Base-by-base conservation (phyloP, 30 jellyfish, hydroid and myxozoan genomes). In the Cassiopea andromeda region DNA sequence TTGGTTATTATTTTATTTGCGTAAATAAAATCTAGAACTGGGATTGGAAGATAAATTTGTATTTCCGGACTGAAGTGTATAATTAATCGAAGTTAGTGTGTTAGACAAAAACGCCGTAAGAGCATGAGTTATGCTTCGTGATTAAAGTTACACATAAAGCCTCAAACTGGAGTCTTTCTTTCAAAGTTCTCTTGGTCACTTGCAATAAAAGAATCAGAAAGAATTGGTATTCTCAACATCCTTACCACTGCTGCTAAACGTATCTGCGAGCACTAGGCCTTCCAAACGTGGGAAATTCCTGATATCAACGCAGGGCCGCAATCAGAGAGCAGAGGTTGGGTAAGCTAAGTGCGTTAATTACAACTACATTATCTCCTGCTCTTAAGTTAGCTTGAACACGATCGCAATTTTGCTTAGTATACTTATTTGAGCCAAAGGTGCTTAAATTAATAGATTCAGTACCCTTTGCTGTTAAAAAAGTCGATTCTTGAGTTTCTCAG, bases 391-490 rank as follows among this genome's bases (percentile, higher is more conserved):
- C 9, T 7, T 15, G 46, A 60, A 88, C 85, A 10, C 78, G 76
- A 4, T 88, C 86, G 54, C 90, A 77, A 18, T 69, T 46, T 45
- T 78, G 81, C 58, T 80, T 88, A 6, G 17, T 49, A 48, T 44
- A 88, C 85, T 69, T 78, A n/a, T 77, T 60, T 2, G 91, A 77
- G 38, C 95, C 95, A 88, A 88, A 88, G 6, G 86, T 88, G 80
- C 66, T 79, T 27, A 87, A 43, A 66, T 87, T 87, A 0, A 87
- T 43, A 17, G 78, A 15, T 76, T 87, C 89, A 1, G 69, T 50
- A 44, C 77, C 90, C 57, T 66, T 83, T n/a, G 90, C 69, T 27
- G 45, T 78, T 60, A 77, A 78, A 18, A 61, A 18, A 78, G 57
- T 57, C 78, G 78, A 58, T 85, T 84, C 80, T 27, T 19, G 19